These are phyloP conservation scores for Mycalesis mineus DNA, from an alignment of 2,888 invertebrate species.

Conservation along the genomic window DNA sequence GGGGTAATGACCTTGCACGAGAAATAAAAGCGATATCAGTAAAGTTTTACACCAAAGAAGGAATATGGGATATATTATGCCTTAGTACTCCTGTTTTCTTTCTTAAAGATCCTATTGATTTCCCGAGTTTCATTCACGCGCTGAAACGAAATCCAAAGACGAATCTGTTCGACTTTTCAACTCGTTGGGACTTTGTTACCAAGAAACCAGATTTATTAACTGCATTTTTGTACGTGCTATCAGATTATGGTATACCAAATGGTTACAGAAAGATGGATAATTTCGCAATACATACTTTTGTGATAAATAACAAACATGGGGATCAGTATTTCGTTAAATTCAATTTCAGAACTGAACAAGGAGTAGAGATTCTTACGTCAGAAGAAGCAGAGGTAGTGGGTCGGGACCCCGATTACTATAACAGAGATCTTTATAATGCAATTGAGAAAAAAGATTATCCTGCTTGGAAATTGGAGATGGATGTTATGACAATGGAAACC, in stretches of 20 bases:
- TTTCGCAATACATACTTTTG: constrained; percentile 93
- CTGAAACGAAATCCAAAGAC: constrained; percentile 94
- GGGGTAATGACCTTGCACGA: constrained; percentile 88
- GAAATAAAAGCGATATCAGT: constrained; percentile 92
- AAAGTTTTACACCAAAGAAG: constrained; percentile 93
- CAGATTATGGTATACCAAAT: constrained; percentile 93
- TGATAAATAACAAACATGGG: constrained; percentile 85
- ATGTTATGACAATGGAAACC: constrained; percentile 45
- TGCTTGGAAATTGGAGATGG: constrained; percentile 55
- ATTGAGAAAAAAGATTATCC: constrained; percentile 81
- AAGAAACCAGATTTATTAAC: constrained; percentile 88
- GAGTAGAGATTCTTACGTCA: constrained; percentile 84
- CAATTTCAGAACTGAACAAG: constrained; percentile 92
- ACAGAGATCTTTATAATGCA: constrained; percentile 91
- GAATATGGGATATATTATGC: constrained; percentile 92
- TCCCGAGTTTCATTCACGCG: constrained; percentile 91
- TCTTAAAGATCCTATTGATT: constrained; percentile 88
- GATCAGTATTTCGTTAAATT: constrained; percentile 89
- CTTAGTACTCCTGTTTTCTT: constrained; percentile 92
- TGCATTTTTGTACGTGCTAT: constrained; percentile 85
- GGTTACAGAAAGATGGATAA: constrained; percentile 94
- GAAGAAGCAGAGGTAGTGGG: constrained; percentile 81
- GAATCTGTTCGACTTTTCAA: constrained; percentile 87
- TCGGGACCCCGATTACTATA: constrained; percentile 89
- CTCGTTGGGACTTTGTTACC: constrained; percentile 93